Conservation (phyloP, 2,888 invertebrate species). For the Cremastobaeus sp. region DNA sequence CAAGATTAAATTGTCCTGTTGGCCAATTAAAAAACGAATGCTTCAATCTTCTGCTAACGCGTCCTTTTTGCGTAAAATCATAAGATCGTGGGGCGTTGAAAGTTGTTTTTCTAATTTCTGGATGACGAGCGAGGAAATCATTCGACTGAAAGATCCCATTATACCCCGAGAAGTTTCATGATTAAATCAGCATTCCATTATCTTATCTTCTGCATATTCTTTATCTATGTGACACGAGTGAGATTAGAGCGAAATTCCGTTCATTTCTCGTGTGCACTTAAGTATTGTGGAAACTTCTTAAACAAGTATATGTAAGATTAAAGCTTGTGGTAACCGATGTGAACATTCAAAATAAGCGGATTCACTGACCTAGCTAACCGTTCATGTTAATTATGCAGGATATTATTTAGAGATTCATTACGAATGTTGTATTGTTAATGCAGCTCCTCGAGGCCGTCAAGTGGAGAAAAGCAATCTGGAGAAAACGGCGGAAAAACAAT, state of each 20-base stretch:
- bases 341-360: constrained; percentile 33
- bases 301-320: constrained; percentile 37
- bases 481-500: too few relatives aligned
- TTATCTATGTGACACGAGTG: constrained; percentile 32
- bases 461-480: too few relatives aligned
- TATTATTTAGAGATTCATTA: too few relatives aligned
- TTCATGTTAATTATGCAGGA: constrained; percentile 30
- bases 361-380: constrained; percentile 12
- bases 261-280: constrained; percentile 36
- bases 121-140: constrained; percentile 20
- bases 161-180: constrained; percentile 33
- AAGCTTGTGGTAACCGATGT: constrained; percentile 21
- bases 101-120: constrained; percentile 20
- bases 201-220: constrained; percentile 45
- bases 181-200: constrained; percentile 54
- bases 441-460: too few relatives aligned
- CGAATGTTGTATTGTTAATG: too few relatives aligned
- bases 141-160: constrained; percentile 30
- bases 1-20: too few relatives aligned
- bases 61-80: too few relatives aligned
- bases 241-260: constrained; percentile 47
- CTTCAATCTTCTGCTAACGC: too few relatives aligned
- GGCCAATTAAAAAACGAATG: too few relatives aligned
- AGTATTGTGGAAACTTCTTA: constrained; percentile 20
- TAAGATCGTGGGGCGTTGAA: too few relatives aligned